Conservation (phyloP, 2,888 invertebrate genomes). For the Aphodius granarius region DNA sequence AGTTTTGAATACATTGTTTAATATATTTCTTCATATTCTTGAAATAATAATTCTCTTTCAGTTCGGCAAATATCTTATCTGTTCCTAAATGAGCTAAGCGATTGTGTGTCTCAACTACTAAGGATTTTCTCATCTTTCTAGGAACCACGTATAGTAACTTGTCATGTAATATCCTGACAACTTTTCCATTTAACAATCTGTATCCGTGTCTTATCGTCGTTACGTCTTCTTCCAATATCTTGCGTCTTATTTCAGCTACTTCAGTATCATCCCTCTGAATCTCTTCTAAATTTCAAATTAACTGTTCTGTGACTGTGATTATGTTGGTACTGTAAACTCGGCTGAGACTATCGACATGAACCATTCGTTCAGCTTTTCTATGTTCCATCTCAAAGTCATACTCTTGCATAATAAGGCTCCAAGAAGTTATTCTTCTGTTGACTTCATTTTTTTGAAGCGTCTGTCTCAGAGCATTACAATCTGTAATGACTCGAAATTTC, state of each 20-base stretch:
- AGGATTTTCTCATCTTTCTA: not conserved
- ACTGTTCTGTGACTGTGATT: not conserved
- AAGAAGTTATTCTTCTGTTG: conserved; percentile 34
- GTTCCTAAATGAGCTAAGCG: too few relatives aligned
- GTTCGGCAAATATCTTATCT: not conserved
- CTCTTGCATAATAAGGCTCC: conserved; percentile 40
- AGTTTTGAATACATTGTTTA: not conserved
- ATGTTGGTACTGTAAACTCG: too few relatives aligned
- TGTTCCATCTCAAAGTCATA: conserved; percentile 28
- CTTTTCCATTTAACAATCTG: not conserved
- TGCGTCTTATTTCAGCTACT: not conserved
- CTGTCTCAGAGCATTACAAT: conserved; percentile 30
- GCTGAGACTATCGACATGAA: conserved; percentile 34
- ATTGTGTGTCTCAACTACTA: too few relatives aligned
- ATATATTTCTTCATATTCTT: not conserved
- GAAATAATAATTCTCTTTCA: not conserved
- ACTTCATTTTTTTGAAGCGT: conserved; percentile 19
- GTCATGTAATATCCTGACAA: not conserved
- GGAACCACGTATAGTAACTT: not conserved
- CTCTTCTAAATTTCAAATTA: not conserved
- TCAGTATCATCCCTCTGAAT: not conserved
- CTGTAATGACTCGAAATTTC: conserved; percentile 35
- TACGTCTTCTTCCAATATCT: not conserved
- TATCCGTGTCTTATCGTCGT: not conserved
- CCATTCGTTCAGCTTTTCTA: conserved; percentile 29